phyloP scores from a whole-genome alignment of 2,113 vertebrate genomes.

The Siniperca knerii region DNA sequence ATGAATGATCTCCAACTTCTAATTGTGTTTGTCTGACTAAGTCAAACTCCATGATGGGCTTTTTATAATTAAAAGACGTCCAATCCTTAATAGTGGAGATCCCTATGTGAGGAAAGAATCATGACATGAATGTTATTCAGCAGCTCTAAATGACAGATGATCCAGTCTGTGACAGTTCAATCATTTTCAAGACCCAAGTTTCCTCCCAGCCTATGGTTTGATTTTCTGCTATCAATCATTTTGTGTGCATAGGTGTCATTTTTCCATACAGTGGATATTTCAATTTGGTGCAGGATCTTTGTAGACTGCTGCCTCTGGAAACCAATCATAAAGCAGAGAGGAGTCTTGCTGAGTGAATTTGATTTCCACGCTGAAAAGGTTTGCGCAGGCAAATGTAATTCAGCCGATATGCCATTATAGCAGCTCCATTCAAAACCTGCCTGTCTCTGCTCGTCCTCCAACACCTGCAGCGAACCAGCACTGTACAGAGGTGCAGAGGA shows the following conservation, averaged over 20 bases:
- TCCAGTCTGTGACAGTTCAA: constrained; percentile 1
- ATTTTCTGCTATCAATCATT: constrained; percentile 50
- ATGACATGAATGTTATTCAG: constrained; percentile 6
- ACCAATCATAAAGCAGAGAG: constrained; percentile 39
- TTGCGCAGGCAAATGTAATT: constrained; percentile 58
- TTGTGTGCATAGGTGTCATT: constrained; percentile 40
- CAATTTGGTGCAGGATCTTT: constrained; percentile 54
- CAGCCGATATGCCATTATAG: constrained; percentile 41
- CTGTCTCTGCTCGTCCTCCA: constrained; percentile 12
- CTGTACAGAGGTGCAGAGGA: background rate
- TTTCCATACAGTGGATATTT: constrained; percentile 32
- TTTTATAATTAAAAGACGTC: constrained; percentile 59
- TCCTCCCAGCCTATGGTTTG: background rate
- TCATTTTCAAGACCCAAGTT: constrained; percentile 4
- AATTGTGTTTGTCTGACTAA: constrained; percentile 53
- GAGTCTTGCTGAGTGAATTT: constrained; percentile 56
- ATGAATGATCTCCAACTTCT: constrained; percentile 38
- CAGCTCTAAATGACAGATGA: constrained; percentile 13
- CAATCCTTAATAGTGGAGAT: constrained; percentile 34
- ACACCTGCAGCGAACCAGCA: constrained; percentile 17
- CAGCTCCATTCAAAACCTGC: constrained; percentile 24
- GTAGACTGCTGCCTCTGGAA: constrained; percentile 48
- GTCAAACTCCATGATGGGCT: constrained; percentile 23
- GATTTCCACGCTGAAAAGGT: constrained; percentile 59
- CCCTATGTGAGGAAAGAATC: background rate